Base-by-base conservation (phyloP, 2,797 vertebrate species). In the Coracias cyanogaster region DNA sequence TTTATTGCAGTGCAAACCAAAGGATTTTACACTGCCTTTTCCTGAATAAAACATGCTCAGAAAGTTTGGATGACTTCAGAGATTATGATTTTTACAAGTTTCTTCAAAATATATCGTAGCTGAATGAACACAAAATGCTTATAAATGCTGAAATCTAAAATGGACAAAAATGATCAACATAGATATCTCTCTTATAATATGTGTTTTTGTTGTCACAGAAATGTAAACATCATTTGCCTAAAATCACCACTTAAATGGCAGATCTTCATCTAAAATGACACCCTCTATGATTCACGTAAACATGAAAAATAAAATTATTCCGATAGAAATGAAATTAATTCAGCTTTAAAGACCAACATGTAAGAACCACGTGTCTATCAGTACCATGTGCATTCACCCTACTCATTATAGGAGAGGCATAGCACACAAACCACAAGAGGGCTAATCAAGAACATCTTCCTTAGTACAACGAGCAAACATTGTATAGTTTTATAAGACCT, bases 401-500 rank as follows among this genome's bases (percentile, higher is more conserved):
- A 6, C 60, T 95, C 60, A 77, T 96, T 93, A 90, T 35, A 79
- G 70, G 61, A 78, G 54, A 82, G 17, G 21, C 87, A 80, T 6
- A 89, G 77, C 67, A 61, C 35, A 80, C 58, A 91, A 94, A 79
- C 76, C 79, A 77, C 77, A 86, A 65, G 82, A 94, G 69, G 55
- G 52, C 46, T 94, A 95, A 89, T 91, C 86, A 96, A 64, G 82
- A 95, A 80, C 83, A 79, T 91, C 48, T 71, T 86, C 64, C 28
- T 14, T 35, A 71, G 57, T 37, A 88, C 87, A 91, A 81, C 57
- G 57, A 94, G 73, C 57, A 90, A 96, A 74, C n/a, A 41, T 20
- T 58, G 65, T 67, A 33, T 33, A 76, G 87, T 84, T 96, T 58
- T 87, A 49, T 72, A 89, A 94, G 80, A 86, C 91, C 87, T 94